Evolutionary conservation across 2,888 invertebrate genomes (phyloP), one percentile per base, ranked within the genome.

Genomic region (Helleia helle): DNA sequence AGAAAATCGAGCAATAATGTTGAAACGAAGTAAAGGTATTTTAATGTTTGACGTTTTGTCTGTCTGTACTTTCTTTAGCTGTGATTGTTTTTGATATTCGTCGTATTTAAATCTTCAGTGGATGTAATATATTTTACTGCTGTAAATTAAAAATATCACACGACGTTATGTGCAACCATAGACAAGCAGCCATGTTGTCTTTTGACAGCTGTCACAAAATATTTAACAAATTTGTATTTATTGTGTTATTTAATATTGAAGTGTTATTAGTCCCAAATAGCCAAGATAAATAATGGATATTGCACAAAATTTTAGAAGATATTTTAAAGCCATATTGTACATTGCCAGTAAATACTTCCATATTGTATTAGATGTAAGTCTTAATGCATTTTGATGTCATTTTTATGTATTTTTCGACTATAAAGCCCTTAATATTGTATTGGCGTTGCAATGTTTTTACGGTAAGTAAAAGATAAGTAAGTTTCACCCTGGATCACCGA

Each of bases 331-430:
- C 51, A 53, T 49, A 46, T 54, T 59, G 54, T 60, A 63, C 52
- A 61, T 60, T 58, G 62, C 62, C 63, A 62, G 51, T 54, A 50
- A 52, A 48, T 50, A 59, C 59, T 60, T 62, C 60, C 58, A 59
- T 59, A 54, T 53, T 58, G 45, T 58, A 55, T 51, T 56, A 57
- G 54, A 44, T 51, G 49, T 66, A 62, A 63, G 62, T 64, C 57
- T 61, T 58, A 52, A 56, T 54, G 60, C 59, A 60, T 64, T 65
- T 65, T 48, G 58, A 62, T 59, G 61, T 62, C 54, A 47, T 52
- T 59, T 45, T 44, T 48, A 47, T 41, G 41, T 44, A 48, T 52
- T 57, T 51, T 59, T 39, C 40, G 29, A 45, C 26, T 51, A 39
- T 34, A 50, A 50, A 40, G 38, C 18, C 34, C 34, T 0, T 12